Base-by-base conservation (phyloP, 1,140 invertebrate species). In the Drosophila miranda region DNA sequence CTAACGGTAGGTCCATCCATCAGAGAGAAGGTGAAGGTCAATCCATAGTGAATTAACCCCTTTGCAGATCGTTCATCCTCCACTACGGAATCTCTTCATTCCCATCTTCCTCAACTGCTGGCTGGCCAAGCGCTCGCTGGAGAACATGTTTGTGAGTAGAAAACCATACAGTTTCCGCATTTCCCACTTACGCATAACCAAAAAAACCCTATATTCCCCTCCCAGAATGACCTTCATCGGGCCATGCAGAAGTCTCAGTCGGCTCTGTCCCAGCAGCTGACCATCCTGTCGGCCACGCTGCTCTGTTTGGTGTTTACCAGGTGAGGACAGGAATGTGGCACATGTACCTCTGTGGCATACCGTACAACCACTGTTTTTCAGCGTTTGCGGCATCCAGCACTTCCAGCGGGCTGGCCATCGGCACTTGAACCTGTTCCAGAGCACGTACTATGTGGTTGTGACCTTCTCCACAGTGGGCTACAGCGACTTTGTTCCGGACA, bases 101-200 rank as follows among this genome's bases (percentile, higher is more conserved):
- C 98, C 98, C 42, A 97, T 98, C 50, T 99, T 99, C 92, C 93
- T 99, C 60, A 99, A 99, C 91, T 99, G 98, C 92, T 99, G 98
- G 98, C 93, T 99, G 79, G 98, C 98, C 48, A 99, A 99, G 92
- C 95, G 96, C 86, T 97, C 98, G 23, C 93, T 99, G 84, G 97
- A 99, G 92, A 99, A 98, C 92, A 99, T 99, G 97, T 98, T 99
- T 94, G 98, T 99, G 94, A 97, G 97, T 98, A 8, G 21, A 6
- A 2, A 3, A 2, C 21, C 2, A n/a, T n/a, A n/a, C n/a, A n/a
- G n/a, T n/a, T n/a, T n/a, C n/a, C n/a, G n/a, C n/a, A 14, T 30
- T 2, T 8, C 2, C 7, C 0, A 13, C 41, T 13, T 6, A 21
- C 19, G 9, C 3, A 45, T 38, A 8, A 19, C 11, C 1, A 23